These are phyloP conservation scores for Lasioglossum calceatum DNA, from an alignment of 2,888 invertebrate genomes.

Conservation along the genomic window DNA sequence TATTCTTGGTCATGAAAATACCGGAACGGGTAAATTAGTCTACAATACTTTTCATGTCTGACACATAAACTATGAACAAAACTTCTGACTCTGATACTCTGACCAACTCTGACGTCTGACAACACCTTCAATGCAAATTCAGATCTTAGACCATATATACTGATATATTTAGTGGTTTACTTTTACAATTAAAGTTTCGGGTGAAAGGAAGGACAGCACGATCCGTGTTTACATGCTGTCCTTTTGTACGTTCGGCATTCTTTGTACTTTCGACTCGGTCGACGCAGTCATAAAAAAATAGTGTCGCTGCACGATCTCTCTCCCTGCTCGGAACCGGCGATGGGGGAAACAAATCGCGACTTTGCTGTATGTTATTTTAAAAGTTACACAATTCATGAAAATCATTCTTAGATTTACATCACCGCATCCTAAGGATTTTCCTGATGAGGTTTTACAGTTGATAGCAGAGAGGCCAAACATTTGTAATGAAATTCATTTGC, in stretches of 20 bases:
- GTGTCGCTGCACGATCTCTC: too few relatives aligned
- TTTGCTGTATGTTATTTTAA: background rate
- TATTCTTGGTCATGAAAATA: constrained; percentile 16
- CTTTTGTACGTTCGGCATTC: too few relatives aligned
- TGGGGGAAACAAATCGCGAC: too few relatives aligned
- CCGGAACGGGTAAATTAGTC: constrained; percentile 19
- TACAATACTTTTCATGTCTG: background rate
- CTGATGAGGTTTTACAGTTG: constrained; percentile 94
- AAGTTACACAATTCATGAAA: background rate
- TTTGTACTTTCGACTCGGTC: too few relatives aligned
- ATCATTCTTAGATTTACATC: constrained; percentile 89
- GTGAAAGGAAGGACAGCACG: too few relatives aligned
- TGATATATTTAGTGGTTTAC: too few relatives aligned
- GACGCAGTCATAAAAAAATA: too few relatives aligned
- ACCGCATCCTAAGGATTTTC: constrained; percentile 99
- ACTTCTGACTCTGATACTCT: too few relatives aligned
- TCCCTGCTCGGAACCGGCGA: too few relatives aligned
- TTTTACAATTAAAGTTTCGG: too few relatives aligned
- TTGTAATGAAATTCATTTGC: constrained; percentile 95
- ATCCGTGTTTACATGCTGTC: too few relatives aligned
- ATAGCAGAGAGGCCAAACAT: constrained; percentile 93
- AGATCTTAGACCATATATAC: too few relatives aligned
- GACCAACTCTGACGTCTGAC: background rate
- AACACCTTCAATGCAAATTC: constrained; percentile 1
- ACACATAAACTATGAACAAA: constrained; percentile 1